Percentiles rank a stretch among this genome's conserved stretches.
Evolutionary conservation across 2,888 invertebrate genomes (phyloP).

Genomic region (Torymus tubicola): DNA sequence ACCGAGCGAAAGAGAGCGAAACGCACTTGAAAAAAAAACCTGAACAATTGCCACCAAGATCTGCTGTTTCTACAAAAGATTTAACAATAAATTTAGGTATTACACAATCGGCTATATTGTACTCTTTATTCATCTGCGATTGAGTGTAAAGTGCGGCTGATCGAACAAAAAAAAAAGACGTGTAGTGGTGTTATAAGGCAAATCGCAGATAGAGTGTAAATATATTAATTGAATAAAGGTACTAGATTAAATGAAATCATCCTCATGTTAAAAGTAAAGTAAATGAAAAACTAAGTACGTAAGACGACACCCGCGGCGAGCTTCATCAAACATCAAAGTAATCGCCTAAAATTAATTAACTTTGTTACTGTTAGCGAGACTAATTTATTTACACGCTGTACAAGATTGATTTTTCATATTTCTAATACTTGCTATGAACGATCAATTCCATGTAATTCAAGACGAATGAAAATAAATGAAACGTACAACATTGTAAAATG

Average conservation of each 20-base stretch:
- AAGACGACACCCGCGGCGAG: slow-evolving; percentile 44
- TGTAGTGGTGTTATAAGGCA: slow-evolving; percentile 51
- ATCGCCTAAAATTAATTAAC: slow-evolving; percentile 70
- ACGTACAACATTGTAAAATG: slow-evolving; percentile 57
- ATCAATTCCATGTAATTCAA: slow-evolving; percentile 60
- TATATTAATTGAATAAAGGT: slow-evolving; percentile 71
- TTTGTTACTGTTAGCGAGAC: slow-evolving; percentile 67
- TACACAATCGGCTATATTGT: slow-evolving; percentile 58
- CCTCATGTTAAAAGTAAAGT: slow-evolving; percentile 47
- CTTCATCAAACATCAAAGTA: slow-evolving; percentile 60
- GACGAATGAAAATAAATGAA: slow-evolving; percentile 47
- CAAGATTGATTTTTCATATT: slow-evolving; percentile 71
- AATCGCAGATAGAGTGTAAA: slow-evolving; percentile 68
- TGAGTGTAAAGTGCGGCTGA: slow-evolving; percentile 55
- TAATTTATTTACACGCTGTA: slow-evolving; percentile 70
- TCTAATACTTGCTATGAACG: slow-evolving; percentile 64
- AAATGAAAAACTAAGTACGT: slow-evolving; percentile 37
- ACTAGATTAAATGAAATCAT: slow-evolving; percentile 67
- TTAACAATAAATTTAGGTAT: slow-evolving; percentile 58
- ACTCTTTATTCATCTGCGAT: slow-evolving; percentile 59
- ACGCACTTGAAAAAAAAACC: slow-evolving; percentile 43
- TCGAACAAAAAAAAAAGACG: slow-evolving; percentile 57
- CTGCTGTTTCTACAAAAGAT: slow-evolving; percentile 70
- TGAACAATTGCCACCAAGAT: slow-evolving; percentile 63
- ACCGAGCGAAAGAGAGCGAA: slow-evolving; percentile 36